A percentile compares a stretch with the other conserved stretches of the same genome.
Evolutionary conservation across 1,140 invertebrate species (phyloP).

Genomic region (Globodera rostochiensis): DNA sequence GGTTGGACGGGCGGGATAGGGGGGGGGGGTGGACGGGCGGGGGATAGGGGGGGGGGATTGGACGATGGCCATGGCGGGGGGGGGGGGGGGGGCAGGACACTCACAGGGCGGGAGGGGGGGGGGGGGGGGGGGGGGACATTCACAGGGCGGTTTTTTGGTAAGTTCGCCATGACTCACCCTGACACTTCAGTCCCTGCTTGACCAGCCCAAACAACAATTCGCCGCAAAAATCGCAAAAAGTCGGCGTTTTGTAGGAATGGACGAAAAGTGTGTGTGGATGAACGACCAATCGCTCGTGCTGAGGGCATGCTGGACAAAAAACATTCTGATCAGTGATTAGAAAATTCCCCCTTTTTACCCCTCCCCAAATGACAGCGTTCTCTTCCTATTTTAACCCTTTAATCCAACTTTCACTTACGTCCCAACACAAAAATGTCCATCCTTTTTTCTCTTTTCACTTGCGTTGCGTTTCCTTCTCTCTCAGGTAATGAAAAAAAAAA

Average conservation of each 20-base stretch:
- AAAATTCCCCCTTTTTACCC: neutral
- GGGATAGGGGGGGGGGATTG: too few species aligned
- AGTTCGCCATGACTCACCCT: conserved; percentile 72
- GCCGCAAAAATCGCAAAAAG: conserved; percentile 98
- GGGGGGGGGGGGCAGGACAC: too few species aligned
- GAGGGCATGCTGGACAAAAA: conserved; percentile 61
- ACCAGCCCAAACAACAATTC: conserved; percentile 98
- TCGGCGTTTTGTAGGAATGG: conserved; percentile 96
- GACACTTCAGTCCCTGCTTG: conserved; percentile 95
- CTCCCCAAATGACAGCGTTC: too few species aligned
- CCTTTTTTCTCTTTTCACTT: neutral
- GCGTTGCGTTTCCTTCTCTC: neutral
- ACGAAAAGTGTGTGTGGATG: conserved; percentile 87
- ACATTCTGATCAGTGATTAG: neutral
- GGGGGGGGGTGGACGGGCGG: too few species aligned
- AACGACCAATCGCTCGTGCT: conserved; percentile 67
- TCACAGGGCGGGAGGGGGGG: too few species aligned
- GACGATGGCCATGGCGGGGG: too few species aligned
- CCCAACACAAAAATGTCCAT: conserved; percentile 48
- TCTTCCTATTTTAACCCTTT: too few species aligned
- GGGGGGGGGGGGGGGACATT: too few species aligned
- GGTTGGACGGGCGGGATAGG: too few species aligned
- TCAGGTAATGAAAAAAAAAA: neutral
- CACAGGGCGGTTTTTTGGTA: too few species aligned
- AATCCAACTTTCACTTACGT: conserved; percentile 35